phyloP scores from a whole-genome alignment of 2,888 invertebrate species.

The Limnephilus rhombicus region DNA sequence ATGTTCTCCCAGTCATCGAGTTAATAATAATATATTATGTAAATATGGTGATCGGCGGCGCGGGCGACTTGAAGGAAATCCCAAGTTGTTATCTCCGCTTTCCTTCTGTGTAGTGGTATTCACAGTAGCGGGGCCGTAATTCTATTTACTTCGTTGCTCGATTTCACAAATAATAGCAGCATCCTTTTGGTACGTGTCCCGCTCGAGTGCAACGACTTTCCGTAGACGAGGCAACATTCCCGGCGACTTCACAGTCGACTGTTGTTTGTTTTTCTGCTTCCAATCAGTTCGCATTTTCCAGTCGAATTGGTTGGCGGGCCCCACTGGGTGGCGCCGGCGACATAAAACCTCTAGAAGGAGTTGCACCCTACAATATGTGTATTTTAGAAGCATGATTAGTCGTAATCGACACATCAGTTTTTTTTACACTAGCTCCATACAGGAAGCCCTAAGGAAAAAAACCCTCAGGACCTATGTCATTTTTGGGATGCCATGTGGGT shows the following conservation, averaged over 20 bases:
- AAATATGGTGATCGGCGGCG: neutral
- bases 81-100: neutral
- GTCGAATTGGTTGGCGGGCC: slow-evolving; percentile 11
- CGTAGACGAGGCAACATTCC: slow-evolving; percentile 54
- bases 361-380: no score
- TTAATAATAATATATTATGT: neutral
- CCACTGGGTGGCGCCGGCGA: neutral
- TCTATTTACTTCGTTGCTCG: slow-evolving; percentile 58
- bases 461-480: no score
- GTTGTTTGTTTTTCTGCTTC: slow-evolving; percentile 65
- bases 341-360: neutral
- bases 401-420: no score
- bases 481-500: no score
- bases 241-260: slow-evolving; percentile 21
- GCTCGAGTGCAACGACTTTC: slow-evolving; percentile 58
- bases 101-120: neutral
- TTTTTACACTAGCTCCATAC: no score
- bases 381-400: no score
- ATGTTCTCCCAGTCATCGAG: neutral
- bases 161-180: slow-evolving; percentile 61
- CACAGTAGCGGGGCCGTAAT: slow-evolving; percentile 37
- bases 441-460: no score
- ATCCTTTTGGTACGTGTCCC: slow-evolving; percentile 52
- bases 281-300: slow-evolving; percentile 66
- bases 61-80: neutral